Evolutionary conservation across 2,888 invertebrate species (phyloP), one percentile per base, ranked within the genome.

Genomic region (Conus canariensis): DNA sequence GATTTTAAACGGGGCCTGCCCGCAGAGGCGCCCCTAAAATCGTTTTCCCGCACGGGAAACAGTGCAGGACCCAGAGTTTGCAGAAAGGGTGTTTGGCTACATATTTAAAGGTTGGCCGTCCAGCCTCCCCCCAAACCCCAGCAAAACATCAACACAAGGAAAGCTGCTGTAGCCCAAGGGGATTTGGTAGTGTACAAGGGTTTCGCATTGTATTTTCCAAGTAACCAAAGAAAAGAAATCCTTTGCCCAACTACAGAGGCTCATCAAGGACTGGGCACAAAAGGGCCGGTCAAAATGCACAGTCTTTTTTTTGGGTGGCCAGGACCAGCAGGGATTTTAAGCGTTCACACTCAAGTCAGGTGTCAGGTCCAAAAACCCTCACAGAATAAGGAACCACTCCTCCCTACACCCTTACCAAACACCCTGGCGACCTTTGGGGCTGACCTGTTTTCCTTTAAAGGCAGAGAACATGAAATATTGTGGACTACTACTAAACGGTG

Each of bases 401-500:
- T 8, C 22, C 89, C 85, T 4, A 25, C 89, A 25, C 16, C 19
- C 2, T 74, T 85, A 19, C 89, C 88, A 45, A 58, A 89, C 77
- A 6, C 85, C 74, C 9, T 89, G 86, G 77, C 89, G 86, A 30
- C 74, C 6, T 22, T 89, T 30, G 89, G 89, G 16, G 86, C 89
- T 22, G 86, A 89, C 59, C 74, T 89, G 58, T 89, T 85, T 77
- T 10, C 85, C 12, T n/a, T 70, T 30, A 5, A 85, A 14, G 45
- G 30, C 0, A 60, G 56, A 58, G 77, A 89, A 25, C 74, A 85
- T 58, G 59, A 86, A 16, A 77, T 86, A n/a, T 86, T 3, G 25
- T 74, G 14, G 89, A 86, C 58, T 85, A 89, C 67, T 85, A 86
- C 56, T 85, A n/a, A 85, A 16, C 70, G 89, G 58, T 67, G 86